Conservation (phyloP, 2,888 invertebrate species). For the Leucophenga maculata region DNA sequence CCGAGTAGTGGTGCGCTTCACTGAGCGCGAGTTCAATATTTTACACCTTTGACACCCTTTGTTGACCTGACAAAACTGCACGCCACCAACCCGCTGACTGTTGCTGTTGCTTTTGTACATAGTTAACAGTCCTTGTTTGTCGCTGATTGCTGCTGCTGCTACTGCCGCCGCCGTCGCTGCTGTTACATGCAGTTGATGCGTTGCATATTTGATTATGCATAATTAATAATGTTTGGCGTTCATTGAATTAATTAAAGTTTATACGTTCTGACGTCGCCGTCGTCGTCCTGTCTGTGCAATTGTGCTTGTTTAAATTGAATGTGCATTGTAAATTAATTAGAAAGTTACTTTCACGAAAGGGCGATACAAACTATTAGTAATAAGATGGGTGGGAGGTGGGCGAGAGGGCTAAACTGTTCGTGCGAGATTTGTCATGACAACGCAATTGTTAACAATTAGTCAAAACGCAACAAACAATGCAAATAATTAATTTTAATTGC, state of each 20-base stretch:
- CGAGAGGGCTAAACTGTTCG: neutral
- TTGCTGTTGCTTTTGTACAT: too few species aligned
- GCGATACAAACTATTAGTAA: slow-evolving; percentile 21
- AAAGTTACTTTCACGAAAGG: slow-evolving; percentile 39
- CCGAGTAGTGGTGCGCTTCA: neutral
- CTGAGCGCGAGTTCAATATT: neutral
- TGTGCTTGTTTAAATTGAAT: slow-evolving; percentile 26
- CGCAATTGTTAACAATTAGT: slow-evolving; percentile 57
- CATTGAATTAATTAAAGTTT: slow-evolving; percentile 60
- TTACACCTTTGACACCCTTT: too few species aligned
- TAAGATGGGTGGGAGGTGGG: neutral
- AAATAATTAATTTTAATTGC: slow-evolving; percentile 52
- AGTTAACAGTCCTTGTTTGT: neutral
- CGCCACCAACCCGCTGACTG: too few species aligned
- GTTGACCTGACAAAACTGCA: neutral
- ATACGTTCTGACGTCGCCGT: neutral
- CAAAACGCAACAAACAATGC: slow-evolving; percentile 53
- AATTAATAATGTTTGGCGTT: slow-evolving; percentile 63
- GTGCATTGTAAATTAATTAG: slow-evolving; percentile 60
- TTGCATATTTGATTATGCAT: slow-evolving; percentile 64
- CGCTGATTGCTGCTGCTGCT: neutral
- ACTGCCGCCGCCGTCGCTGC: neutral
- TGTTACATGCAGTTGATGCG: slow-evolving; percentile 39
- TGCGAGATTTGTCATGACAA: slow-evolving; percentile 15
- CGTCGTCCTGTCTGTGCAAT: neutral